Conservation (phyloP, 92 coral and sea anemone genomes). For the Siderastrea radians region DNA sequence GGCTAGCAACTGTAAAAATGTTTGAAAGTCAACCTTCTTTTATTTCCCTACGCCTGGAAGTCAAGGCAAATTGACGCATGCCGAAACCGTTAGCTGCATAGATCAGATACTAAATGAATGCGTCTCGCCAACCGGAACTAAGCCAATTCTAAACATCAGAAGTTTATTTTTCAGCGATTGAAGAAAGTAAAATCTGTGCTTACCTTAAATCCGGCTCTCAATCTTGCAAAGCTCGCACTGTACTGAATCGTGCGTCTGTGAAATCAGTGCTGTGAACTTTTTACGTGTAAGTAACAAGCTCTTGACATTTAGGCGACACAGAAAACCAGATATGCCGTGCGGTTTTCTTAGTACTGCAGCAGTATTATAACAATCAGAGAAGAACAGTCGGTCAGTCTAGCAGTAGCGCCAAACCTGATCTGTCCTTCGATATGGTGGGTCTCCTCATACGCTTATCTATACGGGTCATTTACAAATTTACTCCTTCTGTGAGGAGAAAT, state of each 20-base stretch:
- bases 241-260: background rate
- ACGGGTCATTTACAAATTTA: background rate
- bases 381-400: constrained; percentile 22
- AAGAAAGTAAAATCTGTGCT: background rate
- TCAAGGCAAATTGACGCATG: no score
- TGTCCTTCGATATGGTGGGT: background rate
- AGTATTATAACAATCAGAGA: constrained; percentile 4
- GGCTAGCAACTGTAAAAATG: no score
- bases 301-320: constrained; percentile 13
- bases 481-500: background rate
- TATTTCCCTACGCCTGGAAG: no score
- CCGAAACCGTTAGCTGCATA: no score
- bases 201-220: background rate
- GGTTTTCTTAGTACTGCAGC: background rate
- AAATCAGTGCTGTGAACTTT: background rate
- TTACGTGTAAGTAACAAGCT: background rate
- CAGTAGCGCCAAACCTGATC: background rate
- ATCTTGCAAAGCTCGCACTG: background rate
- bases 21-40: no score
- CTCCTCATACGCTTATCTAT: background rate
- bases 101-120: background rate
- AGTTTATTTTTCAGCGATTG: background rate
- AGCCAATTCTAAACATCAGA: background rate
- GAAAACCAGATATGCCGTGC: background rate
- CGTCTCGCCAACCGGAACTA: background rate